Conservation (phyloP, 23 tunicate species). For the Styela clava region DNA sequence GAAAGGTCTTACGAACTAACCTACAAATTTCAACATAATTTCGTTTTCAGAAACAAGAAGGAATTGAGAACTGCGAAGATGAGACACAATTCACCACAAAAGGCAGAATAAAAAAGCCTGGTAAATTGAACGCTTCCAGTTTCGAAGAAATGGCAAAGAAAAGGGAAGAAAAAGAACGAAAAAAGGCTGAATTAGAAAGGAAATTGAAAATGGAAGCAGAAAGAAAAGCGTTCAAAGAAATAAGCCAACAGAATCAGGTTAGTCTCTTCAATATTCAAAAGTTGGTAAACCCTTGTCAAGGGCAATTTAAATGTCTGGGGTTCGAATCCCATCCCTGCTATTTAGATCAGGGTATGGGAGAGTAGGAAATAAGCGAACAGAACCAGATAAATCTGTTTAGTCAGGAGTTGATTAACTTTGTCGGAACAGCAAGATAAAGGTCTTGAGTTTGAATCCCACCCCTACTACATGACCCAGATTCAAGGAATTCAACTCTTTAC, state of each 20-base stretch:
- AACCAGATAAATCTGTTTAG: conserved; percentile 7
- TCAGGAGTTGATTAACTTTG: too few species aligned
- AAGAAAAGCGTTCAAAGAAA: conserved; percentile 46
- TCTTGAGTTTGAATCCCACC: neutral
- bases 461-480: too few species aligned
- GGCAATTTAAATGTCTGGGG: neutral
- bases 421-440: neutral
- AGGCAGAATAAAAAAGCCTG: conserved; percentile 25
- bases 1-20: too few species aligned
- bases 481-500: too few species aligned
- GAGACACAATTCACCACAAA: neutral
- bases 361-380: conserved; percentile 25
- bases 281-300: too few species aligned
- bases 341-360: too few species aligned
- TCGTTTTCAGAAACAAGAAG: conserved; percentile 24
- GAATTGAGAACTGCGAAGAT: conserved; percentile 17
- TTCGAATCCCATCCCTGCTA: neutral
- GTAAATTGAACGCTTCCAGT: conserved; percentile 42
- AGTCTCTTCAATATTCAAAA: too few species aligned
- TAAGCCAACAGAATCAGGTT: neutral
- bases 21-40: too few species aligned
- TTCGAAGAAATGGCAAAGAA: conserved; percentile 51
- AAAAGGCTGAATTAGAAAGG: conserved; percentile 47
- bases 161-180: conserved; percentile 54
- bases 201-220: conserved; percentile 43